Conservation (phyloP, 2,113 vertebrate species). For the Circaetus gallicus region DNA sequence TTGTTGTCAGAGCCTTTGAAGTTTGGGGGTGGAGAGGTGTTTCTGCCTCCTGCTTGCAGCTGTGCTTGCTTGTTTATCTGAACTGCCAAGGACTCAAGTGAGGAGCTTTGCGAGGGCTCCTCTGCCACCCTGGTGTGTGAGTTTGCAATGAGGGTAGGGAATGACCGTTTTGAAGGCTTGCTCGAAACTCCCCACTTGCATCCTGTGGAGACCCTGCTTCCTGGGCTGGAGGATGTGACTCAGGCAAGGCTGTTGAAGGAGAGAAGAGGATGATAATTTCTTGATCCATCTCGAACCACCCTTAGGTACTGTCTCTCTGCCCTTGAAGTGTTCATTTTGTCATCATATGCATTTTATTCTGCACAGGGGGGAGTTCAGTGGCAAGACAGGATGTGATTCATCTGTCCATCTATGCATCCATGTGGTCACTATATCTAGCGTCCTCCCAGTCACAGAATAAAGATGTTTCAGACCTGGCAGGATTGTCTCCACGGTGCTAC, state of each 20-base stretch:
- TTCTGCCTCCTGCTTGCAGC: not conserved
- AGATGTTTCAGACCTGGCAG: not conserved
- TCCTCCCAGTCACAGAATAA: not conserved
- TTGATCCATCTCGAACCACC: not conserved
- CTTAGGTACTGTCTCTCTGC: not conserved
- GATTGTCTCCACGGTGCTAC: not conserved
- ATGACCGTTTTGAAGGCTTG: not conserved
- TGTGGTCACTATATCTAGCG: not conserved
- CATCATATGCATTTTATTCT: not conserved
- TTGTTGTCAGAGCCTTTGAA: not conserved
- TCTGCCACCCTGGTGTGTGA: not conserved
- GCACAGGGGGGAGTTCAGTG: not conserved
- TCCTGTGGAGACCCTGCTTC: not conserved
- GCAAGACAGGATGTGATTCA: not conserved
- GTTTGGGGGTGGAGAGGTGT: not conserved
- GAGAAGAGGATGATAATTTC: not conserved
- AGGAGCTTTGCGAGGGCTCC: not conserved
- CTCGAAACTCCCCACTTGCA: not conserved
- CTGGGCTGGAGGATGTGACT: not conserved
- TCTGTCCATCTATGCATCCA: not conserved
- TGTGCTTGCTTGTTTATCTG: not conserved
- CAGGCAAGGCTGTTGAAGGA: not conserved
- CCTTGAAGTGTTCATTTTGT: not conserved
- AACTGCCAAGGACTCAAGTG: not conserved
- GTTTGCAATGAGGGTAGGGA: not conserved